phyloP scores from a whole-genome alignment of 2,797 vertebrate genomes.

The Notoglanidium macrostoma region DNA sequence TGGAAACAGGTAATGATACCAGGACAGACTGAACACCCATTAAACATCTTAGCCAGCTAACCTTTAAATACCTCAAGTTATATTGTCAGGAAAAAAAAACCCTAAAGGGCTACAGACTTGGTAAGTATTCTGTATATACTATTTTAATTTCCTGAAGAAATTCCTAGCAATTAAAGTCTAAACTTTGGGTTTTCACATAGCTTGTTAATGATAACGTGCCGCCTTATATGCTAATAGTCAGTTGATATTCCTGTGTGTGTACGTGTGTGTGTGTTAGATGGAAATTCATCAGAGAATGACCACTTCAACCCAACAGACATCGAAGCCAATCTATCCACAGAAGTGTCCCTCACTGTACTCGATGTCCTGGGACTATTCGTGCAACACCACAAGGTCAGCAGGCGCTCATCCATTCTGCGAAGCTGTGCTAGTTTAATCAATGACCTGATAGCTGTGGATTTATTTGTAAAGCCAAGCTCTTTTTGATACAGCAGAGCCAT shows the following conservation, averaged over 20 bases:
- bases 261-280: constrained; percentile 66
- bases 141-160: no score
- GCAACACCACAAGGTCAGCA: constrained; percentile 80
- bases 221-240: background rate
- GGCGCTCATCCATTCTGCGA: background rate
- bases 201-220: background rate
- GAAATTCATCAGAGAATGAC: constrained; percentile 85
- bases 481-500: constrained; percentile 57
- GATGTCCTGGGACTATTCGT: constrained; percentile 92
- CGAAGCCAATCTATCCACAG: constrained; percentile 92
- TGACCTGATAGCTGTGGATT: background rate
- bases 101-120: background rate
- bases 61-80: background rate
- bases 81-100: background rate
- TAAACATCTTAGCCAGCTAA: background rate
- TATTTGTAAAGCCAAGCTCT: background rate
- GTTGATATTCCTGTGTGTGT: background rate
- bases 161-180: background rate
- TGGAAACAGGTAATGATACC: constrained; percentile 79
- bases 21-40: background rate
- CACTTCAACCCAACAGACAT: constrained; percentile 87
- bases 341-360: constrained; percentile 91
- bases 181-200: background rate
- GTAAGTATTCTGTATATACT: background rate
- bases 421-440: background rate